phyloP scores from a whole-genome alignment of 2,797 vertebrate genomes.

The Ciconia nigra region DNA sequence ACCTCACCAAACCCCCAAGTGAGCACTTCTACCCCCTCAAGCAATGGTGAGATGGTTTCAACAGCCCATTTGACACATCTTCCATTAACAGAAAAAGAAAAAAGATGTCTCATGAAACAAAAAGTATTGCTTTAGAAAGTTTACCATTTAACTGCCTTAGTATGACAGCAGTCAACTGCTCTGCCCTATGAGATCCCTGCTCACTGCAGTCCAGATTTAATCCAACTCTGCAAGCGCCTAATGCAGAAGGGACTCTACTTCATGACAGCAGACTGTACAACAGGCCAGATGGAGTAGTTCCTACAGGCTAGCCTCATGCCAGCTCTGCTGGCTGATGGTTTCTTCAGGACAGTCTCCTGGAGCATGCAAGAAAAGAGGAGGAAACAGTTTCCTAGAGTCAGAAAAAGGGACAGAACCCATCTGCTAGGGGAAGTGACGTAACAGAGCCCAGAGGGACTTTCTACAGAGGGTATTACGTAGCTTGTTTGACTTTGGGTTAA shows the following conservation, averaged over 20 bases:
- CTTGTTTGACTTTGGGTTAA: background rate
- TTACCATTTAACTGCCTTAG: background rate
- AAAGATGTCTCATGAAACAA: background rate
- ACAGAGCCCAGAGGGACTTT: background rate
- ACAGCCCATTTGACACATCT: background rate
- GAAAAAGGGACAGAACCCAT: background rate
- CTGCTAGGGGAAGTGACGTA: background rate
- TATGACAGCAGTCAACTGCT: background rate
- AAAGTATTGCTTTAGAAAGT: background rate
- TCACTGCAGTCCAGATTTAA: background rate
- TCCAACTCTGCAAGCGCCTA: background rate
- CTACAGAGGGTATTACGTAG: background rate
- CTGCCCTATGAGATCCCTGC: background rate
- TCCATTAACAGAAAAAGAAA: background rate
- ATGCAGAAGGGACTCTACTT: background rate
- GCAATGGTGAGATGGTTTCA: background rate
- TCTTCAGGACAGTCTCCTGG: background rate
- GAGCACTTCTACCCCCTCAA: background rate
- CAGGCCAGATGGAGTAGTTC: background rate
- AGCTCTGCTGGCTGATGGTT: background rate
- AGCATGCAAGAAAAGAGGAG: background rate
- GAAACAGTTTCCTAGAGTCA: background rate
- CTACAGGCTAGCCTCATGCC: background rate
- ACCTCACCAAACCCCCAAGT: background rate
- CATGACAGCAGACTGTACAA: fast-evolving